Base-by-base conservation (phyloP, 2,797 vertebrate genomes). In the Falco naumanni region DNA sequence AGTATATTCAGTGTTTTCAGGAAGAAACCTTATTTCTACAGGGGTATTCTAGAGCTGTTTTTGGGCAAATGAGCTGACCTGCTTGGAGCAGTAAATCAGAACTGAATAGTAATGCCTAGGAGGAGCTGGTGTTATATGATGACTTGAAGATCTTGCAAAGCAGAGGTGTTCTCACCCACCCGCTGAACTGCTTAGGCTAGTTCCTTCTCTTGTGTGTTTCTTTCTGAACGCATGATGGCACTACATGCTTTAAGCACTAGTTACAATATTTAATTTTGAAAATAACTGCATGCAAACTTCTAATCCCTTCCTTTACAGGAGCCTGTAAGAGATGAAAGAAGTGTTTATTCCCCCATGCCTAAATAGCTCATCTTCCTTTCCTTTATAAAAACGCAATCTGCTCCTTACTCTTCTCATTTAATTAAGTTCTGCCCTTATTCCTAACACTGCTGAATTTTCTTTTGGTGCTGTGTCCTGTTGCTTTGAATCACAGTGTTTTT, bases 61-160 rank as follows among this genome's bases (percentile, higher is more conserved):
- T 48, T n/a, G 74, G 41, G 33, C 7, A 29, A 66, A 47, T 4
- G 16, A 15, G 26, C 53, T 26, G 61, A 68, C 59, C 48, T 83
- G 22, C 29, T 43, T 17, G 24, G 63, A 60, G 54, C 37, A 61
- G 24, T 37, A 45, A 64, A 48, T 34, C 0, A 0, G 1, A 48
- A 19, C 5, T 0, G 4, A 51, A 7, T 4, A 0, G 5, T 11
- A 15, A 14, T 11, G 39, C 24, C 33, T 8, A 17, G 18, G 54
- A 43, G 45, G 0, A 26, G 43, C 72, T 74, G 51, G 5, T 50
- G 25, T 3, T 25, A 1, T 4, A 4, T 8, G 43, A 4, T 19
- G 54, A 39, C 45, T 31, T 41, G 53, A 28, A 26, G 63, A 18
- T 20, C 24, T 6, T 18, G 28, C 39, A 14, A 26, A 86, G 69